Base-by-base conservation (phyloP, 2,888 invertebrate genomes). In the Hemicrepidius hirtus region DNA sequence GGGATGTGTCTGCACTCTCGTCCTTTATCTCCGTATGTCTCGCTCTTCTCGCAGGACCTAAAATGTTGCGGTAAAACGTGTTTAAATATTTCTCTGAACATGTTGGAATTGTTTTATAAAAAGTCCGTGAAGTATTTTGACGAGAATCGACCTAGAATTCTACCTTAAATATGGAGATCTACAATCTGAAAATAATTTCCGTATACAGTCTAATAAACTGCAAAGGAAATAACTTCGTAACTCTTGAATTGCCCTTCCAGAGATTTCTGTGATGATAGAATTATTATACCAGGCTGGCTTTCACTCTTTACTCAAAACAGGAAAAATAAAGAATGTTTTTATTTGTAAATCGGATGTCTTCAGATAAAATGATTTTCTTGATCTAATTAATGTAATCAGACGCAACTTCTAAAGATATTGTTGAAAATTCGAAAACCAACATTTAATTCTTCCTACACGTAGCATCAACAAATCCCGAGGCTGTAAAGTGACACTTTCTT, bases 21-120 rank as follows among this genome's bases (percentile, higher is more conserved):
- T 18, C 57, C 20, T 63, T 63, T 63, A 63, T 68, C 68, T 62
- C 41, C 53, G 53, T 68, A 62, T 68, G 62, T 68, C 49, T 53
- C 32, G 3, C 37, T 20, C 53, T 57, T 24, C 6, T 28, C 62
- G 41, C 16, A 21, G 37, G 28, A 32, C 37, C 57, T 18, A 57
- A 12, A 57, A 35, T 35, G 57, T 37, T 55, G 37, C 37, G 35
- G 57, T 18, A 21, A 28, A 53, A 32, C 53, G 53, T 28, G 28
- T 16, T 20, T 16, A 49, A 40, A 40, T 40, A 40, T 13, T 40
- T 20, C 18, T 46, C 20, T 18, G 41, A 13, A 13, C 13, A 6
- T 44, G 16, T 20, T 7, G 46, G 16, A 20, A 16, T 40, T 46
- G 46, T 46, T 46, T 46, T 46, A 18, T 46, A 40, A 13, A 40